Evolutionary conservation across 2,888 invertebrate species (phyloP), one percentile per base, ranked within the genome.

Genomic region (Hirudinaria manillensis): DNA sequence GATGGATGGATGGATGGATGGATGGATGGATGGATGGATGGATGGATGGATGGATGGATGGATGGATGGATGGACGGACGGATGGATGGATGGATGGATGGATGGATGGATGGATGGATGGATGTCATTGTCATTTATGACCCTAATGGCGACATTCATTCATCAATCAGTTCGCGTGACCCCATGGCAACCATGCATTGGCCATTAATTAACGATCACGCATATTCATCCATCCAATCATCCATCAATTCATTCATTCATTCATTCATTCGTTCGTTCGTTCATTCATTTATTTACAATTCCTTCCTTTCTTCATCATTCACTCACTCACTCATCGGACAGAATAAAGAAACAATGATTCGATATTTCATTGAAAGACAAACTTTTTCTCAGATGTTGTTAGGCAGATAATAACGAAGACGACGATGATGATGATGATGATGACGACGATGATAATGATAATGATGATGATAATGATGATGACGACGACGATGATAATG

Each of bases 401-500:
- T 32, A 13, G 27, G 65, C 27, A 27, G 71, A 68, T 68, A 32
- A 32, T 68, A 13, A 68, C 16, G 68, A 68, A 13, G 68, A 68
- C 16, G 68, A 68, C 32, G 68, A 68, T 24, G 68, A 68, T 32
- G 68, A 68, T 68, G 68, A 68, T 68, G 68, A 68, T 68, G n/a
- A 71, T 71, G 51, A 68, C 29, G 68, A 68, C 29, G 32, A 68
- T 68, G 68, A 68, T 68, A 32, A 68, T 68, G 68, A 67, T 67
- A 27, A 67, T 67, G 67, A 67, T 67, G 67, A 67, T 67, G 67
- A 67, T 67, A 27, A 67, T 67, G 67, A 67, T 67, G 67, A 67
- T 67, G 67, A 67, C 24, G 67, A 67, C 24, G 67, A 67, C 24
- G 67, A 67, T 67, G 67, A 67, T 67, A 27, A 67, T 67, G 67